These are phyloP conservation scores for Reticulitermes speratus DNA, from an alignment of 1,140 invertebrate genomes.

Conservation along the genomic window DNA sequence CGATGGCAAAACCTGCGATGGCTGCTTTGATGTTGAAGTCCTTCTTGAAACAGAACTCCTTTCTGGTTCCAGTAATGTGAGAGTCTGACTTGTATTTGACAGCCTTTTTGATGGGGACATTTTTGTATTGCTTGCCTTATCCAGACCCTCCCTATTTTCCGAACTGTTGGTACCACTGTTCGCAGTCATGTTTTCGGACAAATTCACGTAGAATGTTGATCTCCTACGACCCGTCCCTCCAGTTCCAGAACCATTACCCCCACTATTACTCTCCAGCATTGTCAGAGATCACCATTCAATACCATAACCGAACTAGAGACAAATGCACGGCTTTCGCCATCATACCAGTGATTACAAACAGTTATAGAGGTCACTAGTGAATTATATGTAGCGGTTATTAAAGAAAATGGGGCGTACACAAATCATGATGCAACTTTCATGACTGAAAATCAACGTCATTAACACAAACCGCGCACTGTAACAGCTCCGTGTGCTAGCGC, in stretches of 20 bases:
- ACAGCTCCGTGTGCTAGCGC: too few species aligned
- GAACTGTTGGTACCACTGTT: neutral
- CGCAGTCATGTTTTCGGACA: neutral
- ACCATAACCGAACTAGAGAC: neutral
- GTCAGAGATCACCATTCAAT: constrained; percentile 3
- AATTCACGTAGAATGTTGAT: neutral
- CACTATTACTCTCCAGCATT: neutral
- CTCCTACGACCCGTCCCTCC: neutral
- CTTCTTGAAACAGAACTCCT: neutral
- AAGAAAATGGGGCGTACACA: too few species aligned
- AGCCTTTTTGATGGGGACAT: neutral
- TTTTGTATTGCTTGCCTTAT: neutral
- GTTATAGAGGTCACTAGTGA: too few species aligned
- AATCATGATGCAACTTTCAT: too few species aligned
- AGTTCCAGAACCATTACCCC: neutral
- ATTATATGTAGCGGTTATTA: too few species aligned
- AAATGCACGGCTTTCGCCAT: too few species aligned
- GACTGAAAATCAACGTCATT: too few species aligned
- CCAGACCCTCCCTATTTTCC: neutral
- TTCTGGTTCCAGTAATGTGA: neutral
- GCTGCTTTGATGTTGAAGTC: neutral
- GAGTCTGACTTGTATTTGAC: neutral
- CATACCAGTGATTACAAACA: too few species aligned
- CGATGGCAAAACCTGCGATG: neutral
- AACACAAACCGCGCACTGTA: too few species aligned